A percentile compares a stretch with the other conserved stretches of the same genome.
Evolutionary conservation across 2,888 invertebrate species (phyloP).

Genomic region (Andrena bucephala): DNA sequence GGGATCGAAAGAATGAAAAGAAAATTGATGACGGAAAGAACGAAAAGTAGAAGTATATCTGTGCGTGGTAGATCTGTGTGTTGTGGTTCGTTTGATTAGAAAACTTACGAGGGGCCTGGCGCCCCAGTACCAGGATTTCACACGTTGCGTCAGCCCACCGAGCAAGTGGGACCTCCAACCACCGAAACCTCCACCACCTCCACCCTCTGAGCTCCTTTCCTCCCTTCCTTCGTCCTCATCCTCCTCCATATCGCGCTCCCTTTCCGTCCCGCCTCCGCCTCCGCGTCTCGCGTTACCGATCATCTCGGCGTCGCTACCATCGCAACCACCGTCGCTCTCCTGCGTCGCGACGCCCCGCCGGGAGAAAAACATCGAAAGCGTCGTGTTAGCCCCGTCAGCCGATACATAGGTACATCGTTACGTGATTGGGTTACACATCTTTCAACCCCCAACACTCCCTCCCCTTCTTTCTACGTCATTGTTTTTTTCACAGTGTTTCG

Average conservation of each 20-base stretch:
- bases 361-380: slow-evolving; percentile 61
- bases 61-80: slow-evolving; percentile 61
- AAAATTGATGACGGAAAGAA: slow-evolving; percentile 3
- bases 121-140: slow-evolving; percentile 99
- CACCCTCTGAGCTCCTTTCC: slow-evolving; percentile 84
- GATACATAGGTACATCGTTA: slow-evolving; percentile 4
- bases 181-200: slow-evolving; percentile 87
- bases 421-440: neutral
- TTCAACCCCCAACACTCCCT: neutral
- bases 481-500: too few species aligned
- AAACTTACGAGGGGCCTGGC: slow-evolving; percentile 96
- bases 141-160: slow-evolving; percentile 98
- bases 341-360: slow-evolving; percentile 66
- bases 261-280: slow-evolving; percentile 76
- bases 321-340: slow-evolving; percentile 84
- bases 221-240: slow-evolving; percentile 84
- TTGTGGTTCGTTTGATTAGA: slow-evolving; percentile 60
- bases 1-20: neutral
- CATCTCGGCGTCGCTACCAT: slow-evolving; percentile 85
- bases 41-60: slow-evolving; percentile 40
- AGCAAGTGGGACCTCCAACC: slow-evolving; percentile 95
- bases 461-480: too few species aligned
- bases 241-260: slow-evolving; percentile 84
- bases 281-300: slow-evolving; percentile 83
- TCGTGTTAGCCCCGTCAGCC: slow-evolving; percentile 49